A percentile compares a stretch with the other conserved stretches of the same genome.
Evolutionary conservation across 1,140 invertebrate genomes (phyloP).

Genomic region (Ostrea edulis): DNA sequence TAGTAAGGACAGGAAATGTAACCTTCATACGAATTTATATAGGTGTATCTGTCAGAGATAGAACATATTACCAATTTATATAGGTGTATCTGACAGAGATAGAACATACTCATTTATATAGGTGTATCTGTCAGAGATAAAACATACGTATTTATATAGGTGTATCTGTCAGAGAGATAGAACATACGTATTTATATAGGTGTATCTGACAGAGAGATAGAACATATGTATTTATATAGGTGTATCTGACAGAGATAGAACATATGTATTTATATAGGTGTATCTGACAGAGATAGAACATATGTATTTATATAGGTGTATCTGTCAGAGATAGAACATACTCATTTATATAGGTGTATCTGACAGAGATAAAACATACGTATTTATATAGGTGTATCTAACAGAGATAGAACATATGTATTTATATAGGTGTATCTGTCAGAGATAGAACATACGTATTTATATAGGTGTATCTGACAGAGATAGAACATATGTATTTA

Average conservation of each 20-base stretch:
- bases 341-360: background rate
- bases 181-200: background rate
- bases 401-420: background rate
- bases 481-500: background rate
- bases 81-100: background rate
- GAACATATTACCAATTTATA: background rate
- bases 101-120: background rate
- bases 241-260: background rate
- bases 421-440: background rate
- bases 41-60: background rate
- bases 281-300: background rate
- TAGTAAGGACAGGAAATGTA: background rate
- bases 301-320: background rate
- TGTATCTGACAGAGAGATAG: background rate
- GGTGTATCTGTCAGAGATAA: background rate
- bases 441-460: background rate
- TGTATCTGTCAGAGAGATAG: background rate
- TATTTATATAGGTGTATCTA: background rate
- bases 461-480: background rate
- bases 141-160: background rate
- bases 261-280: background rate
- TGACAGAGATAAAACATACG: background rate
- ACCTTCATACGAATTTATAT: background rate
- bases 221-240: background rate
- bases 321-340: constrained; percentile 6